A percentile compares a stretch with the other conserved stretches of the same genome.
Evolutionary conservation across 2,888 invertebrate genomes (phyloP).

Genomic region (Andrena camellia): DNA sequence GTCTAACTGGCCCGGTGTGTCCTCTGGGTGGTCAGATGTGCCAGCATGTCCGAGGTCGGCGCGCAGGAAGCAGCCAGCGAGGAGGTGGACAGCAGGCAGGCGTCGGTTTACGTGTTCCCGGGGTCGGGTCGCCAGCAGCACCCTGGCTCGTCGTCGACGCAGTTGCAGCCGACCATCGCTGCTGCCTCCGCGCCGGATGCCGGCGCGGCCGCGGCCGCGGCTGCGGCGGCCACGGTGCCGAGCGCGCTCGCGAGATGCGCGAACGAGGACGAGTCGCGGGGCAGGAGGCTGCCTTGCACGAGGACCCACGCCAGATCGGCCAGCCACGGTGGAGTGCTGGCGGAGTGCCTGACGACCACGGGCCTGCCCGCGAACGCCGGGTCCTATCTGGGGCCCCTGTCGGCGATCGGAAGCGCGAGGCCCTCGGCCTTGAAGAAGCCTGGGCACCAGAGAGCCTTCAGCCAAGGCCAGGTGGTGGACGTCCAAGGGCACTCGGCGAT

Average conservation of each 20-base stretch:
- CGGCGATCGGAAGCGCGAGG: conserved; percentile 84
- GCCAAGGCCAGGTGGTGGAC: conserved; percentile 94
- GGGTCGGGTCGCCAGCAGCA: conserved; percentile 76
- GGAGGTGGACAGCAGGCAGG: conserved; percentile 78
- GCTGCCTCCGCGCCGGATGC: conserved; percentile 5
- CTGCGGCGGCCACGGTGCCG: conserved; percentile 37
- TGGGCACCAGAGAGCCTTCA: conserved; percentile 93
- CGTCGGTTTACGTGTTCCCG: conserved; percentile 82
- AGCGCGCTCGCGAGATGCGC: conserved; percentile 49
- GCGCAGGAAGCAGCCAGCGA: conserved; percentile 85
- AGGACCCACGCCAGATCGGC: conserved; percentile 91
- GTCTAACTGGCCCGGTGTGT: not conserved
- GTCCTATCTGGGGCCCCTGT: conserved; percentile 59
- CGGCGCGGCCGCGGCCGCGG: conserved; percentile 30
- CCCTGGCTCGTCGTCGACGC: conserved; percentile 32
- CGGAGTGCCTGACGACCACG: conserved; percentile 83
- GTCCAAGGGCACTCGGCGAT: conserved; percentile 82
- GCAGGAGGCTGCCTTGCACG: conserved; percentile 57
- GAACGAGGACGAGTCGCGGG: conserved; percentile 52
- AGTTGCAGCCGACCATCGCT: conserved; percentile 20
- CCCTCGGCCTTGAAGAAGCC: conserved; percentile 91
- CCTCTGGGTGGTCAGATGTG: conserved; percentile 86
- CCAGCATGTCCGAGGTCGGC: conserved; percentile 90
- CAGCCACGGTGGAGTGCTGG: conserved; percentile 92
- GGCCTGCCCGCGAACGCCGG: conserved; percentile 45